These are phyloP conservation scores for Leucophora obtusa DNA, from an alignment of 2,888 invertebrate species.

Conservation along the genomic window DNA sequence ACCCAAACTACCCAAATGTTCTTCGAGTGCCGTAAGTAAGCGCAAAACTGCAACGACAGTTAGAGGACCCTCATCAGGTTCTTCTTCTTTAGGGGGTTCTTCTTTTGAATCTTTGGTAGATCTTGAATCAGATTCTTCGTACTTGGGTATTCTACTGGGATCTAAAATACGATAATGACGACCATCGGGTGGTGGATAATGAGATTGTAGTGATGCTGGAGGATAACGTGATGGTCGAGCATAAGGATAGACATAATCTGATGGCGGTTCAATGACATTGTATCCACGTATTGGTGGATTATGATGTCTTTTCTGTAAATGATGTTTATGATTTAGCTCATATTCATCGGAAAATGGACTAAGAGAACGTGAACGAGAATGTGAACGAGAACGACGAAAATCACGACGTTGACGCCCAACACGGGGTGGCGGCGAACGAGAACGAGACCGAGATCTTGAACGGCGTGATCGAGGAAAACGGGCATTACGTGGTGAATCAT, in stretches of 20 bases:
- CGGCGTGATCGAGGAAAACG: conserved; percentile 58
- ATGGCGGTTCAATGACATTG: conserved; percentile 49
- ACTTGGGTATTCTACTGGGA: conserved; percentile 75
- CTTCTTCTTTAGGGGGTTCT: conserved; percentile 75
- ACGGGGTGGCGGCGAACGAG: conserved; percentile 59
- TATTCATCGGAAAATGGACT: conserved; percentile 64
- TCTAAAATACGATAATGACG: conserved; percentile 73
- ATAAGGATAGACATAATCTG: conserved; percentile 62
- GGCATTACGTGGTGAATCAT: conserved; percentile 67
- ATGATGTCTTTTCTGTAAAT: conserved; percentile 42
- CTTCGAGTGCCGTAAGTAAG: conserved; percentile 88
- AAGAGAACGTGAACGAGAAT: conserved; percentile 50
- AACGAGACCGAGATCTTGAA: conserved; percentile 63
- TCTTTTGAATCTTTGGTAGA: conserved; percentile 65
- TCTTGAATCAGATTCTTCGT: conserved; percentile 68
- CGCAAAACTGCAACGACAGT: conserved; percentile 85
- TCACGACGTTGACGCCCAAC: conserved; percentile 50
- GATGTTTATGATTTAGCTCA: conserved; percentile 50
- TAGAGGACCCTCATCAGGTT: conserved; percentile 80
- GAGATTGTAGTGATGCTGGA: conserved; percentile 48
- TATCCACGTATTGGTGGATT: conserved; percentile 37
- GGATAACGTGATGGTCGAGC: conserved; percentile 55
- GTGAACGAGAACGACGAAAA: conserved; percentile 61
- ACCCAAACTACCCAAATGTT: conserved; percentile 90
- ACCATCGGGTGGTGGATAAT: conserved; percentile 54